A percentile compares a stretch with the other conserved stretches of the same genome.
These are phyloP conservation scores for Eupithecia vulgata DNA, from an alignment of 2,888 invertebrate genomes.

Conservation along the genomic window DNA sequence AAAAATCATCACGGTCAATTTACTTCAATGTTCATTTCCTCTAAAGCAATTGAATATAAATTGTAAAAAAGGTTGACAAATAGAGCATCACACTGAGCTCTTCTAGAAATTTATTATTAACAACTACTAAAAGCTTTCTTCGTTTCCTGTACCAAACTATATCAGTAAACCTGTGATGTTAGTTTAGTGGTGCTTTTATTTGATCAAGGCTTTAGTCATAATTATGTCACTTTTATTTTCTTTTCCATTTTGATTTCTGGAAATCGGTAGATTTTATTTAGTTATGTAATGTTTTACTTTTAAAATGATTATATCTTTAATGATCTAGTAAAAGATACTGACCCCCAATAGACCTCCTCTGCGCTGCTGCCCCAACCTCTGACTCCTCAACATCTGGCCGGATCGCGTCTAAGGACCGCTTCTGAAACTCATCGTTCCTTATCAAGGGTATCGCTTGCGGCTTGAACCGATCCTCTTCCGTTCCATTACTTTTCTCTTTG, in stretches of 20 bases:
- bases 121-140: neutral
- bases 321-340: slow-evolving; percentile 47
- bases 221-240: too few species aligned
- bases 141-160: neutral
- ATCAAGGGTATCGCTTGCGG: slow-evolving; percentile 73
- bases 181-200: too few species aligned
- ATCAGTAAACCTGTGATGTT: neutral
- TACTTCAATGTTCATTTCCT: neutral
- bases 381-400: slow-evolving; percentile 69
- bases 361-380: slow-evolving; percentile 62
- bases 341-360: slow-evolving; percentile 78
- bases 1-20: slow-evolving; percentile 3
- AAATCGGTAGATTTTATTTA: too few species aligned
- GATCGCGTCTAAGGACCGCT: slow-evolving; percentile 66
- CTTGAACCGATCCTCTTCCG: slow-evolving; percentile 53
- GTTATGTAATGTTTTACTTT: too few species aligned
- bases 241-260: too few species aligned
- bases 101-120: too few species aligned
- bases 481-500: slow-evolving; percentile 73
- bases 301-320: neutral
- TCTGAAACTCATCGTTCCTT: slow-evolving; percentile 65
- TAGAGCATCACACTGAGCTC: too few species aligned
- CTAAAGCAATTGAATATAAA: neutral
- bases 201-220: too few species aligned
- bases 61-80: too few species aligned